Evolutionary conservation across 2,888 invertebrate genomes (phyloP).

Genomic region (Eledone cirrhosa): DNA sequence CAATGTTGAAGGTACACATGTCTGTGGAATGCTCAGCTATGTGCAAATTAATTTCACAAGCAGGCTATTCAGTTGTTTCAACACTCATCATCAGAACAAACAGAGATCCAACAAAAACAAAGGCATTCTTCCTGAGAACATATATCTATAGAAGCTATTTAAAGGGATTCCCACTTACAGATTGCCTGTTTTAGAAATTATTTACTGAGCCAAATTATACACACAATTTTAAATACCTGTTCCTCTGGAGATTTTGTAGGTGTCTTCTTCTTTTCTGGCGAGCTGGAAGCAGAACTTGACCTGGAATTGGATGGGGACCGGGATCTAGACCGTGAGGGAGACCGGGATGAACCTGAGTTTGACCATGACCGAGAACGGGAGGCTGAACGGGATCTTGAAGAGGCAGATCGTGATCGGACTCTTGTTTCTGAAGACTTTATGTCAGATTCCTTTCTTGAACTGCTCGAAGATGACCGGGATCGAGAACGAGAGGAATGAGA

Average conservation of each 20-base stretch:
- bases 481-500: conserved; percentile 1
- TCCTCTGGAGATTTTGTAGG: conserved; percentile 11
- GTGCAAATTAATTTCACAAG: too few relatives aligned
- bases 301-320: conserved; percentile 36
- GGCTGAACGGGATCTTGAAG: conserved; percentile 22
- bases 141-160: too few relatives aligned
- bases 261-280: conserved; percentile 32
- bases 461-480: conserved; percentile 22
- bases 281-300: conserved; percentile 42
- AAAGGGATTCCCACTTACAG: too few relatives aligned
- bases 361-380: conserved; percentile 5
- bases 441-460: background rate
- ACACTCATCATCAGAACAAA: too few relatives aligned
- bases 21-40: too few relatives aligned
- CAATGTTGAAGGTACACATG: too few relatives aligned
- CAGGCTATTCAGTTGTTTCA: too few relatives aligned
- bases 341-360: background rate
- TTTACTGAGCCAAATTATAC: too few relatives aligned
- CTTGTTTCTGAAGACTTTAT: background rate
- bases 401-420: conserved; percentile 13
- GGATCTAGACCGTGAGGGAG: conserved; percentile 29
- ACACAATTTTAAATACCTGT: too few relatives aligned
- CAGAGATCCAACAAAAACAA: too few relatives aligned
- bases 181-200: too few relatives aligned
- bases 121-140: too few relatives aligned